Conservation (phyloP, 1,140 invertebrate genomes). For the Callitettix versicolor region DNA sequence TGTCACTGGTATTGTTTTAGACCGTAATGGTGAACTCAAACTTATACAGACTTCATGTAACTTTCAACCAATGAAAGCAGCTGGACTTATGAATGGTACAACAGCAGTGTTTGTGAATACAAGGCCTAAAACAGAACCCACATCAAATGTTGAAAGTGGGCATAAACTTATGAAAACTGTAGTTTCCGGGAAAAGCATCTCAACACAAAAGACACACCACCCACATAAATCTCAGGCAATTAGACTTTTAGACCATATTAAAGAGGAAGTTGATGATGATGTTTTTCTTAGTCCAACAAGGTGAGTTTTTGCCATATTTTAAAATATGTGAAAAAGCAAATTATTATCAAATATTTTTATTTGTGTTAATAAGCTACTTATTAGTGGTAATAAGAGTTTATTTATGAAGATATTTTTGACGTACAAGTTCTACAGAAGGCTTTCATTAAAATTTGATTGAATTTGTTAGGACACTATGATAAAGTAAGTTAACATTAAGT, state of each 20-base stretch:
- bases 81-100: slow-evolving; percentile 16
- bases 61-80: slow-evolving; percentile 25
- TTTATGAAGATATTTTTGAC: no score
- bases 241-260: slow-evolving; percentile 35
- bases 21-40: slow-evolving; percentile 52
- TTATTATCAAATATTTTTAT: no score
- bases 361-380: no score
- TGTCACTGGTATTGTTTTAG: slow-evolving; percentile 47
- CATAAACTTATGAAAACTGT: slow-evolving; percentile 11
- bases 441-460: no score
- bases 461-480: no score
- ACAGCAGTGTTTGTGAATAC: slow-evolving; percentile 22
- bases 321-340: no score
- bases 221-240: slow-evolving; percentile 7
- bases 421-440: no score
- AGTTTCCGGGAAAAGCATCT: slow-evolving; percentile 2
- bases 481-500: no score
- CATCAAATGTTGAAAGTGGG: slow-evolving; percentile 5
- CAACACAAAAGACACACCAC: slow-evolving; percentile 3
- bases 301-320: no score
- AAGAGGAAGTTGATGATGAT: slow-evolving; percentile 48
- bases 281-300: slow-evolving; percentile 65
- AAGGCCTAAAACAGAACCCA: slow-evolving; percentile 11
- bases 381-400: no score
- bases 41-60: slow-evolving; percentile 41